phyloP scores from a whole-genome alignment of 2,888 invertebrate species.

The Dimorphilus gyrociliatus region DNA sequence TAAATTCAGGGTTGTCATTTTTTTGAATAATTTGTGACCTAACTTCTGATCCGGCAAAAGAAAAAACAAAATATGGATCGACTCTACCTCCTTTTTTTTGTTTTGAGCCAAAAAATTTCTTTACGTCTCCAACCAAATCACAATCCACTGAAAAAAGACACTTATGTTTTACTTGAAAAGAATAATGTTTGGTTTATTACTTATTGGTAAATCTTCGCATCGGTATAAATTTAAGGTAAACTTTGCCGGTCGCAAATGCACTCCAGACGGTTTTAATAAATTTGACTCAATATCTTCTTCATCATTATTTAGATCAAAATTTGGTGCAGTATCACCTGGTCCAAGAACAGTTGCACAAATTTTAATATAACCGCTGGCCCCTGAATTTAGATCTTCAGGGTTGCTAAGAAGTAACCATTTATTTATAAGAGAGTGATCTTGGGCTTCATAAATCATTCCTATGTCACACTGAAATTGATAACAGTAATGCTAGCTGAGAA shows the following conservation, averaged over 20 bases:
- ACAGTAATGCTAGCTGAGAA: too few species aligned
- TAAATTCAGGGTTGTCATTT: slow-evolving; percentile 39
- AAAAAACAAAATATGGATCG: slow-evolving; percentile 38
- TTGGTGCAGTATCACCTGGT: slow-evolving; percentile 39
- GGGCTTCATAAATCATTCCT: slow-evolving; percentile 37
- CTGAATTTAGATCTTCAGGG: slow-evolving; percentile 36
- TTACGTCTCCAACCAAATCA: slow-evolving; percentile 38
- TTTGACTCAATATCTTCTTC: slow-evolving; percentile 38
- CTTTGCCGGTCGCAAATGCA: slow-evolving; percentile 37
- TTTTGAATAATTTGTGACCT: slow-evolving; percentile 36
- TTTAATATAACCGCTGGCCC: slow-evolving; percentile 41
- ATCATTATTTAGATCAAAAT: slow-evolving; percentile 17
- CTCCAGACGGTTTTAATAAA: slow-evolving; percentile 38
- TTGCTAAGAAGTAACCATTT: slow-evolving; percentile 40
- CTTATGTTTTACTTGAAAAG: not conserved
- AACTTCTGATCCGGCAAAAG: slow-evolving; percentile 40
- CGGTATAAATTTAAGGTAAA: slow-evolving; percentile 37
- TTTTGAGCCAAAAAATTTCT: slow-evolving; percentile 35
- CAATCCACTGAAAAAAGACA: slow-evolving; percentile 41
- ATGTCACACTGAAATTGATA: slow-evolving; percentile 32
- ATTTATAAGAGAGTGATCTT: slow-evolving; percentile 34
- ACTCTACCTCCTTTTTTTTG: slow-evolving; percentile 38
- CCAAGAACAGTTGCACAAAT: slow-evolving; percentile 38
- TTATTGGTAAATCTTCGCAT: slow-evolving; percentile 39
- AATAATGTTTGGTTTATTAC: too few species aligned